Evolutionary conservation across 1,140 invertebrate species (phyloP).

Genomic region (Nephotettix cincticeps): DNA sequence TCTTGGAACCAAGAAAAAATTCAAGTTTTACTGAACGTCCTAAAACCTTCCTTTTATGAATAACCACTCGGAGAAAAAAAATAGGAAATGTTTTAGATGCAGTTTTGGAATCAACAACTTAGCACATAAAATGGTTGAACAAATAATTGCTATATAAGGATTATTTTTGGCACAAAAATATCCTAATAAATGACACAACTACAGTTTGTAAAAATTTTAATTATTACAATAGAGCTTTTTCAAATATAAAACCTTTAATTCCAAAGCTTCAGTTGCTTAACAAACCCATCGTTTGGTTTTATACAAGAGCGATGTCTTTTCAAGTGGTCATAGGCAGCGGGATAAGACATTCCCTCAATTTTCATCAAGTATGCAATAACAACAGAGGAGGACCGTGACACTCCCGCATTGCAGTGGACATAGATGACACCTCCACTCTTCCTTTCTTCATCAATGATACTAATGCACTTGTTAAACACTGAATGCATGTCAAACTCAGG

Average conservation of each 20-base stretch:
- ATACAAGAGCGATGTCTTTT: conserved; percentile 64
- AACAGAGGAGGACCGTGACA: conserved; percentile 81
- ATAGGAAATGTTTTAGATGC: no score
- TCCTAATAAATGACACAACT: no score
- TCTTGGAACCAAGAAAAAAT: no score
- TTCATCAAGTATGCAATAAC: conserved; percentile 83
- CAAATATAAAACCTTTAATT: neutral
- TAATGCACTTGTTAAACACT: conserved; percentile 53
- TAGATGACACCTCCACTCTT: conserved; percentile 61
- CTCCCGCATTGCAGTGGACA: conserved; percentile 90
- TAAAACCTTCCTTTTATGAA: no score
- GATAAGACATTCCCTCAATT: conserved; percentile 58
- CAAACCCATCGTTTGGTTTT: conserved; percentile 77
- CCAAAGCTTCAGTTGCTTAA: conserved; percentile 57
- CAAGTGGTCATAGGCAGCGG: conserved; percentile 68
- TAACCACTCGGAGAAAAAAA: no score
- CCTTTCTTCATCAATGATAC: conserved; percentile 55
- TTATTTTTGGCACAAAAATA: no score
- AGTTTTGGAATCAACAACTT: no score
- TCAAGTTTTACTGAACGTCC: no score
- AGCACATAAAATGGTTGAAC: no score
- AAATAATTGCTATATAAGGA: no score
- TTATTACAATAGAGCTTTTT: no score
- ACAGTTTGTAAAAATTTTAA: no score
- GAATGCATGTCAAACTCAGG: conserved; percentile 62